These are phyloP conservation scores for Halichoerus grypus DNA, from an alignment of 2,113 vertebrate species.

Conservation along the genomic window DNA sequence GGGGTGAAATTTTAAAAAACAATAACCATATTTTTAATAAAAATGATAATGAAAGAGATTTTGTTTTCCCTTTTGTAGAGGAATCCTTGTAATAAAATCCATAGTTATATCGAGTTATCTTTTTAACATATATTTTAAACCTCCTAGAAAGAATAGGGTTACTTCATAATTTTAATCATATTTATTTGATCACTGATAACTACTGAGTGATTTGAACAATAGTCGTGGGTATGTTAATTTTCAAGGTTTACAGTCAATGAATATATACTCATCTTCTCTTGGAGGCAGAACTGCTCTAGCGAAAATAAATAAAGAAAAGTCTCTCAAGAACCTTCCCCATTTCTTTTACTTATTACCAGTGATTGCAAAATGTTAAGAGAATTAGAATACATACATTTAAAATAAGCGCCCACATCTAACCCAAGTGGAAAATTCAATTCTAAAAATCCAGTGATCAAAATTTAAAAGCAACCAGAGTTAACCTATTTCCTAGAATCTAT, in stretches of 20 bases:
- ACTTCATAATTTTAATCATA: not conserved
- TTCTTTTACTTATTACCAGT: not conserved
- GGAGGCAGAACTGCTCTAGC: not conserved
- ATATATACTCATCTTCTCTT: not conserved
- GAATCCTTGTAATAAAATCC: not conserved
- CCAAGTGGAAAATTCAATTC: not conserved
- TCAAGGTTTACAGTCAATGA: not conserved
- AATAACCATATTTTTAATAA: not conserved
- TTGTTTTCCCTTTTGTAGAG: not conserved
- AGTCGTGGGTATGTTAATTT: not conserved
- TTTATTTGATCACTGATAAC: not conserved
- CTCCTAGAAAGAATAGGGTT: not conserved
- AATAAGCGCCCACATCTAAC: not conserved
- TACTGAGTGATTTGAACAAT: not conserved
- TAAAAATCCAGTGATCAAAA: slow-evolving; percentile 13
- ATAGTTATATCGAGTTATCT: not conserved
- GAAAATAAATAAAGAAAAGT: not conserved
- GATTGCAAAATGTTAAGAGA: not conserved
- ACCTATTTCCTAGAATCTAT: not conserved
- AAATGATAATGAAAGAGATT: not conserved
- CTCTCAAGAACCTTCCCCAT: not conserved
- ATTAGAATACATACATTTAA: not conserved
- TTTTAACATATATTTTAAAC: slow-evolving; percentile 2
- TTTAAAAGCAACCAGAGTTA: not conserved
- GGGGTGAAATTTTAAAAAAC: not conserved